These are phyloP conservation scores for Heliconius himera DNA, from an alignment of 1,140 invertebrate genomes.

Conservation along the genomic window DNA sequence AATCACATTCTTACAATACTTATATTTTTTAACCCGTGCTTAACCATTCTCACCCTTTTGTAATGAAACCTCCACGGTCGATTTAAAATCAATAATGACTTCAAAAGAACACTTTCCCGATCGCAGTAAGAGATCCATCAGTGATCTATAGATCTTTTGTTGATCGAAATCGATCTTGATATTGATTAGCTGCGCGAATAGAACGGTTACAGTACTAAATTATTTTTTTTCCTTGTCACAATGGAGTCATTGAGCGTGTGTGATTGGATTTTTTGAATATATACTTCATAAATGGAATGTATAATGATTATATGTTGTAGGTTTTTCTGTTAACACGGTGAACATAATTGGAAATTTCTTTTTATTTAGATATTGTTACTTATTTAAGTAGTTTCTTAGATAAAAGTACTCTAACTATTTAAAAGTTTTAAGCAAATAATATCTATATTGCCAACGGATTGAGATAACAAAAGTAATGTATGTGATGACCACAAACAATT, in stretches of 20 bases:
- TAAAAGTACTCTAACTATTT: not conserved
- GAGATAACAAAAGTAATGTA: no score
- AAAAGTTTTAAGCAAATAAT: not conserved
- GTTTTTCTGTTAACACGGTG: not conserved
- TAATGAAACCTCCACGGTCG: slow-evolving; percentile 58
- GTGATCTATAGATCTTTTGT: slow-evolving; percentile 76
- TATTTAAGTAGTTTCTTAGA: not conserved
- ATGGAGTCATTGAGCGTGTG: slow-evolving; percentile 50
- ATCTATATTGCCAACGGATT: not conserved
- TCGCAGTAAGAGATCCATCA: slow-evolving; percentile 76
- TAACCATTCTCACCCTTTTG: slow-evolving; percentile 52
- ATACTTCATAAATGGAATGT: not conserved
- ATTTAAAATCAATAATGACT: slow-evolving; percentile 75
- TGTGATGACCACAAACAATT: no score
- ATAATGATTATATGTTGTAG: not conserved
- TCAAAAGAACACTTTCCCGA: slow-evolving; percentile 73
- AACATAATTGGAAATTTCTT: not conserved
- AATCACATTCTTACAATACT: not conserved
- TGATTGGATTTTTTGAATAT: slow-evolving; percentile 52
- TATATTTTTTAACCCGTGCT: slow-evolving; percentile 45
- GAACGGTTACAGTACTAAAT: slow-evolving; percentile 45
- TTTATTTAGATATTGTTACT: not conserved
- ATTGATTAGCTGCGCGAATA: slow-evolving; percentile 64
- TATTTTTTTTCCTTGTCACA: slow-evolving; percentile 48
- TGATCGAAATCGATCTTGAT: slow-evolving; percentile 65